Evolutionary conservation across 2,888 invertebrate species (phyloP).

Genomic region (Hemistola chrysoprasaria): DNA sequence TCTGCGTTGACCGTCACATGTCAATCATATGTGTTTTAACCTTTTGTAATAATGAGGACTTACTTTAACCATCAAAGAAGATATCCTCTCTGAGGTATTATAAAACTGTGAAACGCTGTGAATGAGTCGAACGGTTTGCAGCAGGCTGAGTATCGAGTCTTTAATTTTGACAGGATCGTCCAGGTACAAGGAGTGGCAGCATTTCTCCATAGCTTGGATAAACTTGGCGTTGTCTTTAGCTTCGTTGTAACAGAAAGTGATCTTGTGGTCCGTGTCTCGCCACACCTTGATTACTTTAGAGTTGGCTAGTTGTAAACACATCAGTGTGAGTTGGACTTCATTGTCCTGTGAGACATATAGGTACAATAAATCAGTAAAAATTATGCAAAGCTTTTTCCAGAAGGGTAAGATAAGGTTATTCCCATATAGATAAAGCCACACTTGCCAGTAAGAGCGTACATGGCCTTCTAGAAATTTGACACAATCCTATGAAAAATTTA

Average conservation of each 20-base stretch:
- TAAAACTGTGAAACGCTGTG: conserved; percentile 98
- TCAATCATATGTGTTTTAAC: no score
- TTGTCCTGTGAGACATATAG: conserved; percentile 76
- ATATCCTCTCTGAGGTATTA: conserved; percentile 97
- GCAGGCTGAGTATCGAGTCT: conserved; percentile 92
- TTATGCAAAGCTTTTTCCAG: no score
- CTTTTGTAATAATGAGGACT: no score
- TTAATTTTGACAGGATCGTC: conserved; percentile 97
- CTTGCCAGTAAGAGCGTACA: no score
- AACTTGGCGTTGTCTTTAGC: conserved; percentile 98
- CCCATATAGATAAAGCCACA: no score
- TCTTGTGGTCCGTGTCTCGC: conserved; percentile 93
- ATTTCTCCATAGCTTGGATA: conserved; percentile 94
- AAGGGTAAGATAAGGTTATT: no score
- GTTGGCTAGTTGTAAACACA: conserved; percentile 88
- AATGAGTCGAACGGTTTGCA: conserved; percentile 96
- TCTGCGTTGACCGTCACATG: no score
- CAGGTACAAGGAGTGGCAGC: conserved; percentile 95
- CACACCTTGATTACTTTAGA: conserved; percentile 91
- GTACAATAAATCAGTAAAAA: no score
- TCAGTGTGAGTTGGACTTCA: conserved; percentile 89
- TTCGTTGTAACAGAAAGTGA: conserved; percentile 97
- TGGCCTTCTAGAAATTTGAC: no score
- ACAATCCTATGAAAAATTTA: no score
- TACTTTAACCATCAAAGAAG: conserved; percentile 97